A percentile compares a stretch with the other conserved stretches of the same genome.
phyloP scores from a whole-genome alignment of 2,797 vertebrate genomes.

The Premnoplex brunnescens region DNA sequence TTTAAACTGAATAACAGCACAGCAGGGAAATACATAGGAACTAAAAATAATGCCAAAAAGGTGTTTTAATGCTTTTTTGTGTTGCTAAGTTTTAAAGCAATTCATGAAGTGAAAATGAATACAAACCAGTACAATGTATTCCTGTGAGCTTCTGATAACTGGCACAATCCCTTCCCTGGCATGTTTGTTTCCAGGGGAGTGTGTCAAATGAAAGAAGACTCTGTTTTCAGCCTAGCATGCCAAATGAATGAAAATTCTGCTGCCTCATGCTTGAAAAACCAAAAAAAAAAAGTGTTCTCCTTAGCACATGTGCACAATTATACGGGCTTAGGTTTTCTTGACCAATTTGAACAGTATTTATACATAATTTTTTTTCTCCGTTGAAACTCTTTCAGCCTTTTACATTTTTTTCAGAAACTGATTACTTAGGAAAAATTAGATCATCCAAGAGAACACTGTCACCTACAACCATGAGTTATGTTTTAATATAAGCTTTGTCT shows the following conservation, averaged over 20 bases:
- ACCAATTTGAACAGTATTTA: background rate
- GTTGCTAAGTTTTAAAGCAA: constrained; percentile 57
- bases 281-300: constrained; percentile 26
- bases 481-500: background rate
- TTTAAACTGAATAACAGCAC: constrained; percentile 46
- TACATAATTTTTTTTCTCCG: background rate
- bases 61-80: constrained; percentile 52
- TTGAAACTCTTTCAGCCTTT: background rate
- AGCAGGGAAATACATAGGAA: constrained; percentile 37
- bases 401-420: background rate
- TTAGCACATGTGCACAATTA: constrained; percentile 15
- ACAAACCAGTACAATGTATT: constrained; percentile 66
- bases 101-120: constrained; percentile 59
- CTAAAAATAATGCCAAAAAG: constrained; percentile 54
- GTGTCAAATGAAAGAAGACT: constrained; percentile 56
- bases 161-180: constrained; percentile 43
- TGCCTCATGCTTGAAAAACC: constrained; percentile 61
- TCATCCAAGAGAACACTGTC: background rate
- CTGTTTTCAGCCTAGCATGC: constrained; percentile 33
- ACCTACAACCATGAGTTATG: background rate
- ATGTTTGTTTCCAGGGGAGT: constrained; percentile 61
- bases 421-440: background rate
- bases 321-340: background rate
- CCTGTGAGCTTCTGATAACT: constrained; percentile 58
- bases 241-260: constrained; percentile 70